These are phyloP conservation scores for Sandelia bainsii DNA, from an alignment of 2,797 vertebrate genomes.

Conservation along the genomic window DNA sequence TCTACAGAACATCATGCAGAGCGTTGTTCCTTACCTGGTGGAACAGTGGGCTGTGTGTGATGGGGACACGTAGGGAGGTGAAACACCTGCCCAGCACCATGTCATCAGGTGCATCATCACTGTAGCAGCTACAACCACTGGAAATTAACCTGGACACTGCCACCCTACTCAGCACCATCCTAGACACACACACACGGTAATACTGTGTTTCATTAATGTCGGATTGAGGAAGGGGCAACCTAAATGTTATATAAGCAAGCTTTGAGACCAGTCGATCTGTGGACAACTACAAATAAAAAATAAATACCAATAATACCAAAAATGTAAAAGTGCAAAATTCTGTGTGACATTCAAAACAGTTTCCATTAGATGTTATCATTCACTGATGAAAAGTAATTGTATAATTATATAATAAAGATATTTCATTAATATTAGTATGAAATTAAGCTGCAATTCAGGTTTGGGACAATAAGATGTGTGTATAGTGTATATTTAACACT, in stretches of 20 bases:
- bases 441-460: background rate
- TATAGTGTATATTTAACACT: background rate
- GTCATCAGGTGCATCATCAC: slow-evolving; percentile 92
- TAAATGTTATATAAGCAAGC: no score
- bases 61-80: slow-evolving; percentile 85
- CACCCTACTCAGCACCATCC: slow-evolving; percentile 91
- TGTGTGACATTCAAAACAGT: background rate
- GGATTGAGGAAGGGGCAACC: no score
- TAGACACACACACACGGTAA: slow-evolving; percentile 54
- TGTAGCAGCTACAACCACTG: slow-evolving; percentile 90
- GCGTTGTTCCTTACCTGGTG: slow-evolving; percentile 87
- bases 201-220: no score
- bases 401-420: background rate
- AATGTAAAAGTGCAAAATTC: no score
- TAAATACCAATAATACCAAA: no score
- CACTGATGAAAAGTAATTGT: background rate
- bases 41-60: slow-evolving; percentile 93
- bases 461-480: background rate
- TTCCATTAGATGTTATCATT: background rate
- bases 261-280: no score
- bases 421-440: background rate
- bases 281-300: no score
- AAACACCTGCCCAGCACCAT: slow-evolving; percentile 96
- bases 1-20: no score
- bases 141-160: slow-evolving; percentile 86